Conservation (phyloP, 2,797 vertebrate species). For the Potorous gilbertii region DNA sequence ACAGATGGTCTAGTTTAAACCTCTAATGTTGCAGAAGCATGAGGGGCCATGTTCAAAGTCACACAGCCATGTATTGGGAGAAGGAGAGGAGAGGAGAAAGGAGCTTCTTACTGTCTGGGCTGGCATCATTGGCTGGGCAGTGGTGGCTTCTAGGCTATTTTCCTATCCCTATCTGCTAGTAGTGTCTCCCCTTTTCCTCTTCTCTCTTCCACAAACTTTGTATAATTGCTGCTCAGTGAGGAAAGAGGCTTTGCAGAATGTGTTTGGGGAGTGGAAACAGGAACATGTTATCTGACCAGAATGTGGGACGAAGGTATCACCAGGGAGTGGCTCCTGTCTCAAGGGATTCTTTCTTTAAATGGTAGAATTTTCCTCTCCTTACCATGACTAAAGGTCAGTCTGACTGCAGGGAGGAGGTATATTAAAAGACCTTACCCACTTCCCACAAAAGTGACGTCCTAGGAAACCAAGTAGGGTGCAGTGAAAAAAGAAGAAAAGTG, state of each 20-base stretch:
- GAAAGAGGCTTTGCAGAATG: background rate
- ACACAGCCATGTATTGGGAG: background rate
- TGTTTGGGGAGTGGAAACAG: background rate
- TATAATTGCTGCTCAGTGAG: background rate
- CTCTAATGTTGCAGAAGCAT: background rate
- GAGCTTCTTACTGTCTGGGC: background rate
- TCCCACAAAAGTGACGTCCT: background rate
- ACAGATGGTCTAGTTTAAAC: background rate
- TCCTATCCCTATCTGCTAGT: background rate
- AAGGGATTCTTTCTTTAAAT: background rate
- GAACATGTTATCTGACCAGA: background rate
- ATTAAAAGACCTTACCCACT: background rate
- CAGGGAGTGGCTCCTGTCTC: background rate
- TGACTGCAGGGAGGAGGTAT: background rate
- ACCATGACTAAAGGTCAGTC: background rate
- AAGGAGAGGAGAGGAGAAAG: background rate
- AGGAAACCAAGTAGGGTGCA: background rate
- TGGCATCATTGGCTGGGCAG: background rate
- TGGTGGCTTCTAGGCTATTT: background rate
- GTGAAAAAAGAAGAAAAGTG: background rate
- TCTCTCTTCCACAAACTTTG: background rate
- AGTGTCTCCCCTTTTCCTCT: background rate
- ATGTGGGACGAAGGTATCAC: background rate
- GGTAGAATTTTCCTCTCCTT: background rate
- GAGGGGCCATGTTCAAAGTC: background rate